Percentiles rank a stretch among this genome's conserved stretches.
phyloP scores from a whole-genome alignment of 2,113 vertebrate species.

The Pedetes capensis region DNA sequence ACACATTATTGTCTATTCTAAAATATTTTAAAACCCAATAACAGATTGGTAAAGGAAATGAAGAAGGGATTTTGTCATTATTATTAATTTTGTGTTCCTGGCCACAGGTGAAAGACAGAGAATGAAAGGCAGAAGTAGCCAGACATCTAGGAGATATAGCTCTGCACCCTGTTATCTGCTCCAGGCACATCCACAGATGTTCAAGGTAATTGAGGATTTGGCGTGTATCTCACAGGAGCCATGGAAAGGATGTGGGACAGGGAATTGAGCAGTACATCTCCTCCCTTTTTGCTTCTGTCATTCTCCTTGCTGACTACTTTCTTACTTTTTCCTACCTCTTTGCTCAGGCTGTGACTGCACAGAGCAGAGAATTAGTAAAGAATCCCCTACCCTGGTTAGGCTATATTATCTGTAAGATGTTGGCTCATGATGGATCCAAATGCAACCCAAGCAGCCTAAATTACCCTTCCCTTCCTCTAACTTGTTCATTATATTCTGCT shows the following conservation, averaged over 20 bases:
- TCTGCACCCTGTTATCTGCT: accelerated
- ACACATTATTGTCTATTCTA: background rate
- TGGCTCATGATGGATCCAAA: background rate
- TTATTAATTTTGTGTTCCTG: background rate
- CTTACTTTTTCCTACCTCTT: background rate
- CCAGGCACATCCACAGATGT: background rate
- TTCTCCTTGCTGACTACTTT: background rate
- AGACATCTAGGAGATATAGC: background rate
- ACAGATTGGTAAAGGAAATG: background rate
- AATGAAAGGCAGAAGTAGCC: background rate
- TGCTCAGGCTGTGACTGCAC: background rate
- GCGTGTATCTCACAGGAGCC: background rate
- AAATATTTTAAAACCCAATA: background rate
- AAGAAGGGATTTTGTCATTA: background rate
- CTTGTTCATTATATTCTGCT: background rate
- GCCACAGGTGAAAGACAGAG: background rate
- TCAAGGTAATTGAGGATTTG: background rate
- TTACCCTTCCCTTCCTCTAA: background rate
- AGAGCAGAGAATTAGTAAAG: background rate
- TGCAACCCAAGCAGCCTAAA: background rate
- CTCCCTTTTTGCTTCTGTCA: background rate
- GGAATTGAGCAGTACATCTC: background rate
- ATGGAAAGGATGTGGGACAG: background rate
- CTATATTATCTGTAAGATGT: background rate
- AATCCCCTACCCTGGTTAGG: background rate